Base-by-base conservation (phyloP, 2,797 vertebrate species). In the Falco cherrug region DNA sequence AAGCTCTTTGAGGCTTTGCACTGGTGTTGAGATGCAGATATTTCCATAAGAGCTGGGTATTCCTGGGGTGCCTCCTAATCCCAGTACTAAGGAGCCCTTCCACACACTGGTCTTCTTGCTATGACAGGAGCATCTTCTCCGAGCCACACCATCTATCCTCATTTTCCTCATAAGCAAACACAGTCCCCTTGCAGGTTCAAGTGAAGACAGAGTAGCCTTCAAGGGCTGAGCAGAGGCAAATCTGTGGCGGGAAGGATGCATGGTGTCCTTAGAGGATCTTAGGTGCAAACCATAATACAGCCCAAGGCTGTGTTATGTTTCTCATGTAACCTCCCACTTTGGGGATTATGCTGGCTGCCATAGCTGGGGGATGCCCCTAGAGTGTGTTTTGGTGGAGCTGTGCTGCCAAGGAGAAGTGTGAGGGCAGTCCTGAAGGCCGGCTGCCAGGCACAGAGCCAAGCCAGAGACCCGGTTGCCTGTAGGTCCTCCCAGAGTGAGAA, bases 291-390 rank as follows among this genome's bases (percentile, higher is more conserved):
- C 57, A 16, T 47, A 74, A 61, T 64, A 88, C 71, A 94, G 90
- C 86, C 88, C 84, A 87, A 75, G 94, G 90, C 95, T 57, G 61
- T 81, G 88, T 50, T 33, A 10, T 51, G 75, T 91, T 95, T 48
- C 87, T 85, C 75, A 35, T 71, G 88, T 57, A 85, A 70, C 33
- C 60, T 79, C 67, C 43, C 50, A 65, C 92, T 79, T 67, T 1
- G 9, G 90, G 92, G 81, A 91, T 61, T 94, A 13, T 0, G 0
- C 67, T 91, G 85, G 76, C 91, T 93, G 93, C 82, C 0, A 2
- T 65, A 60, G 83, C 88, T 90, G 78, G 75, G 74, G 86, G 76
- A 13, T 92, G 84, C 61, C 81, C 81, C 78, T 60, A 54, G 92
- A 80, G 68, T 59, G 71, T 69, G 50, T 45, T 95, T 86, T 85